A percentile compares a stretch with the other conserved stretches of the same genome.
Evolutionary conservation across 1,140 invertebrate genomes (phyloP).

Genomic region (Magallana gigas): DNA sequence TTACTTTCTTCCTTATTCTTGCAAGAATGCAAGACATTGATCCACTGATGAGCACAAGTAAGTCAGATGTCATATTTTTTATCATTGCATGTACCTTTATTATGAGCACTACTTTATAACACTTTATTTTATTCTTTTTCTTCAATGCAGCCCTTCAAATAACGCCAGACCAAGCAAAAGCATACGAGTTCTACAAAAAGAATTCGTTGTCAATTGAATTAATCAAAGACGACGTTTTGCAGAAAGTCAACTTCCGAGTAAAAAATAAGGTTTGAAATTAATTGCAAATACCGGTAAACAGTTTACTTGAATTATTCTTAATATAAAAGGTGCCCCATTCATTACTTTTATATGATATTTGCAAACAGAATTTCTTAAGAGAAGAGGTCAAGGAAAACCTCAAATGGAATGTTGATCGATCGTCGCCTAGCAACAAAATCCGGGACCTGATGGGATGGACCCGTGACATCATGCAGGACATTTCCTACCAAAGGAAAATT

Average conservation of each 20-base stretch:
- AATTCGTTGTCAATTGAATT: slow-evolving; percentile 78
- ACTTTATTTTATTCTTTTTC: neutral
- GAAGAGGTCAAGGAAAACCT: slow-evolving; percentile 79
- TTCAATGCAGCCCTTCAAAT: slow-evolving; percentile 64
- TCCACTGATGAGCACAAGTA: slow-evolving; percentile 68
- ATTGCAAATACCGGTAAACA: neutral
- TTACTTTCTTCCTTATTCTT: slow-evolving; percentile 76
- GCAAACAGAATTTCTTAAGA: slow-evolving; percentile 73
- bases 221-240: slow-evolving; percentile 77
- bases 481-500: slow-evolving; percentile 77
- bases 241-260: slow-evolving; percentile 79
- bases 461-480: slow-evolving; percentile 78
- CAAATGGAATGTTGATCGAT: slow-evolving; percentile 78
- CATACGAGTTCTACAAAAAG: slow-evolving; percentile 78
- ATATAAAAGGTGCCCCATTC: neutral
- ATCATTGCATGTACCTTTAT: neutral
- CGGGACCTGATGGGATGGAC: slow-evolving; percentile 78
- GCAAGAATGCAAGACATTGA: slow-evolving; percentile 78
- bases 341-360: slow-evolving; percentile 27
- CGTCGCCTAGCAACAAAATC: slow-evolving; percentile 79
- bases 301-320: neutral
- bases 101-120: neutral
- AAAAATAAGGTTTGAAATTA: slow-evolving; percentile 76
- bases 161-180: slow-evolving; percentile 72
- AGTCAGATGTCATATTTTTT: slow-evolving; percentile 19